A percentile compares a stretch with the other conserved stretches of the same genome.
phyloP scores from a whole-genome alignment of 64 coral and sea anemone genomes.

The Montipora efflorescens region DNA sequence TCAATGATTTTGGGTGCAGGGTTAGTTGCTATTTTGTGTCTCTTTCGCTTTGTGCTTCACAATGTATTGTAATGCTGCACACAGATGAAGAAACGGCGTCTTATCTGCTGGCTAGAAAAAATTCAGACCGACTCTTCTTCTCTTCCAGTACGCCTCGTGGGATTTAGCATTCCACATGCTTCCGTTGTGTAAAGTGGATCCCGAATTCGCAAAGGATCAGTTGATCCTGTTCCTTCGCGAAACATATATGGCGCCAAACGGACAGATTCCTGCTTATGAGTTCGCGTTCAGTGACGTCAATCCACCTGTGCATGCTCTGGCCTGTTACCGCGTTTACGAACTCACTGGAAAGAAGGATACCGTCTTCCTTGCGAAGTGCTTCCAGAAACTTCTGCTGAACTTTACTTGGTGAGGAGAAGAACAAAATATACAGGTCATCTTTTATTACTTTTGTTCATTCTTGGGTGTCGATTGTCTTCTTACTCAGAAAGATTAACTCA shows the following conservation, averaged over 20 bases:
- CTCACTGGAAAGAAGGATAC: conserved; percentile 81
- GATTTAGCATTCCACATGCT: conserved; percentile 91
- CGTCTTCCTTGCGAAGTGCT: conserved; percentile 81
- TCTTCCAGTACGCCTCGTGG: conserved; percentile 84
- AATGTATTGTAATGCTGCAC: too few relatives aligned
- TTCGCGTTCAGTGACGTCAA: conserved; percentile 89
- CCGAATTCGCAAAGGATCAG: conserved; percentile 89
- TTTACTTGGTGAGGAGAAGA: conserved; percentile 80
- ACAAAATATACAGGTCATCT: neutral
- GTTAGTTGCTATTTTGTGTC: too few relatives aligned
- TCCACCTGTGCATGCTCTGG: conserved; percentile 85
- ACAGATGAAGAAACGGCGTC: too few relatives aligned
- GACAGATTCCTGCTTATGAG: conserved; percentile 89
- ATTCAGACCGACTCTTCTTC: neutral
- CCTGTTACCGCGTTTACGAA: conserved; percentile 75
- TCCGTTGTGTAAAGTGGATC: conserved; percentile 79
- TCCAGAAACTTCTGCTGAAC: conserved; percentile 86
- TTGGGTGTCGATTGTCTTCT: too few relatives aligned
- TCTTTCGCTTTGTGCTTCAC: too few relatives aligned
- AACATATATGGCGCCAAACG: conserved; percentile 87
- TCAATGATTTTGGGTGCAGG: too few relatives aligned
- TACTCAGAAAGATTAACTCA: too few relatives aligned
- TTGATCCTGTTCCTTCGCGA: conserved; percentile 87
- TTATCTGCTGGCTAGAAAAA: neutral
- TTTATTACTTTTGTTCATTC: neutral